These are phyloP conservation scores for Cisticola juncidis DNA, from an alignment of 2,113 vertebrate species.

Conservation along the genomic window DNA sequence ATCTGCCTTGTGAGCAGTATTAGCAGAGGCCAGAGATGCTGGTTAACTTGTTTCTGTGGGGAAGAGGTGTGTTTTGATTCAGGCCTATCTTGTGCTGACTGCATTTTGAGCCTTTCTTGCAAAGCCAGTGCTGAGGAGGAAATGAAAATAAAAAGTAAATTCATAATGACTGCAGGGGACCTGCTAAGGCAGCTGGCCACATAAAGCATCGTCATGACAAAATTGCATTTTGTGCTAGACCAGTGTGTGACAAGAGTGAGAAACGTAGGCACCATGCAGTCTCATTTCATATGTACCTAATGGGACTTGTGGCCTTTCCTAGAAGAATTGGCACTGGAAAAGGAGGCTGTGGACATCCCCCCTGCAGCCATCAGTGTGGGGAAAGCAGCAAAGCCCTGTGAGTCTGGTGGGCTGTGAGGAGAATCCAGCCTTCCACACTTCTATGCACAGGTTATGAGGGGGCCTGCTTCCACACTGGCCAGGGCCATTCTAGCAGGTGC, in stretches of 20 bases:
- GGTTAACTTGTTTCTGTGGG: accelerated
- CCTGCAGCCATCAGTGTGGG: not conserved
- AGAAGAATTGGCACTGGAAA: not conserved
- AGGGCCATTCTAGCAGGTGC: not conserved
- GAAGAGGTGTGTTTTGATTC: not conserved
- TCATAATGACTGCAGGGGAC: not conserved
- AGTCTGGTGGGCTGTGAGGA: not conserved
- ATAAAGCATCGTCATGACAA: not conserved
- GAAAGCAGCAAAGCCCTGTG: not conserved
- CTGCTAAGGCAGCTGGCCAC: not conserved
- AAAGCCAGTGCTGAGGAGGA: not conserved
- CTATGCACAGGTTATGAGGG: accelerated
- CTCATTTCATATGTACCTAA: not conserved
- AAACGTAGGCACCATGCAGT: not conserved
- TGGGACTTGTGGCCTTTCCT: accelerated
- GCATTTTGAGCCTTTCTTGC: not conserved
- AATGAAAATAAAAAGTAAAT: not conserved
- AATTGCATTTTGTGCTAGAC: not conserved
- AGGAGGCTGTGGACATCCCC: accelerated
- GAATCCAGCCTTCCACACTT: not conserved
- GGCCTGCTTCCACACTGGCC: accelerated
- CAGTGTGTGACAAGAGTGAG: not conserved
- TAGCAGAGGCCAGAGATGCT: not conserved
- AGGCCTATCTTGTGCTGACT: not conserved
- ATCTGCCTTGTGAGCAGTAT: not conserved